Evolutionary conservation across 2,113 vertebrate species (phyloP), one percentile per base, ranked within the genome.

Genomic region (Sterrhoptilus dennistouni): DNA sequence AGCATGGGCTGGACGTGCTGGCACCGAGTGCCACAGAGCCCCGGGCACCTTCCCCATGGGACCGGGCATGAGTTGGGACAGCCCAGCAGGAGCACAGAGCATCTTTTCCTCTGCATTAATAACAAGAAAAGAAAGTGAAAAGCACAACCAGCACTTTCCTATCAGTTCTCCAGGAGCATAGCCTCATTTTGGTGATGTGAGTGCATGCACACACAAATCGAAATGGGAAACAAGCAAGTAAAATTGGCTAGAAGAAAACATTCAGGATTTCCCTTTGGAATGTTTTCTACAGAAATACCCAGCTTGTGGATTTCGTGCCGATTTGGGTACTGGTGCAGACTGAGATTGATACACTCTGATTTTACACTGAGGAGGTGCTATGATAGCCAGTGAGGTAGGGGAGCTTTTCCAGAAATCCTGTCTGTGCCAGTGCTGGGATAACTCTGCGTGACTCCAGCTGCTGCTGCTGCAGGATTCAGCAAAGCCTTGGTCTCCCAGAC

Each of bases 21-120:
- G 7, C 44, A 11, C 14, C 0, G 0, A 38, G 49, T 7, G 74
- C 60, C 42, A 2, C 9, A 38, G 56, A 47, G 33, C 35, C 71
- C 25, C 0, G 0, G 36, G 6, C 4, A 0, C 4, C 0, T 6
- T n/a, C 47, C 75, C 42, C 29, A 1, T 1, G 17, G 60, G 8
- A 53, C 5, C 1, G 7, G 33, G 17, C 8, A 8, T 3, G 6
- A 15, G 38, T 0, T 50, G 8, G 45, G 69, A 28, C 15, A 19
- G 33, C 44, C 17, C n/a, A 49, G 71, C 42, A 52, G 56, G 11
- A 40, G 47, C 25, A 35, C 47, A 7, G 23, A 5, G 35, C 1
- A 2, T 12, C 78, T 74, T 22, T 50, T 27, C 29, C 8, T 44
- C 21, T 27, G 21, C 17, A 5, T 22, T 59, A 16, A 40, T 11